Percentiles rank a stretch among this genome's conserved stretches.
phyloP scores from a whole-genome alignment of 2,888 invertebrate species.

The Nephrotoma appendiculata region DNA sequence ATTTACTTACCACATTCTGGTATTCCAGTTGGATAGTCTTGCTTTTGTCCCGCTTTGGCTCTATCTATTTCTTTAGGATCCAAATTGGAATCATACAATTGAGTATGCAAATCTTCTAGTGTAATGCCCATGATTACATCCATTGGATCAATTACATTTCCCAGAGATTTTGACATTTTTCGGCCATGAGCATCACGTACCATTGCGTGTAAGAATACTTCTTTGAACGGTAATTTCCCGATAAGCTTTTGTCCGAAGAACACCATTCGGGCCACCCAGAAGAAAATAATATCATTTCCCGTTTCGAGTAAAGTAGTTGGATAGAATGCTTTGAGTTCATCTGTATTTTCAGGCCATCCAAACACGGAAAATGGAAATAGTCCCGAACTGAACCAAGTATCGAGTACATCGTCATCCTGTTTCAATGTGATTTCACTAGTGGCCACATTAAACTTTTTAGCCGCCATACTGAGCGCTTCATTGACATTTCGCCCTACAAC shows the following conservation, averaged over 20 bases:
- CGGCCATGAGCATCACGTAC: conserved; percentile 95
- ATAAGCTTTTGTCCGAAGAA: conserved; percentile 88
- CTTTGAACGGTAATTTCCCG: conserved; percentile 80
- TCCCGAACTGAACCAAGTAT: conserved; percentile 98
- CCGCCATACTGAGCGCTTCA: conserved; percentile 70
- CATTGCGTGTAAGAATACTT: conserved; percentile 92
- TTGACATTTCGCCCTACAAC: conserved; percentile 56
- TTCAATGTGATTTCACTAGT: conserved; percentile 40
- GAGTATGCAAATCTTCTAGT: conserved; percentile 61
- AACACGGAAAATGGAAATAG: conserved; percentile 93
- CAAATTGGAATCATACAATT: conserved; percentile 63
- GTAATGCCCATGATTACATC: conserved; percentile 84
- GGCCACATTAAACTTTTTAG: conserved; percentile 44
- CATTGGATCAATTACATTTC: conserved; percentile 95
- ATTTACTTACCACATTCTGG: conserved; percentile 75
- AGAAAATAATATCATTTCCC: conserved; percentile 95
- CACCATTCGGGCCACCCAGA: conserved; percentile 99
- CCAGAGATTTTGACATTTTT: conserved; percentile 98
- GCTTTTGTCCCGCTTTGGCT: conserved; percentile 59
- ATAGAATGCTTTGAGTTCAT: conserved; percentile 65
- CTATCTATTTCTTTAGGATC: conserved; percentile 69
- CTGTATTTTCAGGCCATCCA: conserved; percentile 85
- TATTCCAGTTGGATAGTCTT: conserved; percentile 80
- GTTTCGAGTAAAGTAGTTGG: conserved; percentile 89
- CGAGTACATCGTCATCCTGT: conserved; percentile 91